These are phyloP conservation scores for human (Homo sapiens) DNA, from an alignment of 2,113 vertebrate species.

Conservation along the genomic window DNA sequence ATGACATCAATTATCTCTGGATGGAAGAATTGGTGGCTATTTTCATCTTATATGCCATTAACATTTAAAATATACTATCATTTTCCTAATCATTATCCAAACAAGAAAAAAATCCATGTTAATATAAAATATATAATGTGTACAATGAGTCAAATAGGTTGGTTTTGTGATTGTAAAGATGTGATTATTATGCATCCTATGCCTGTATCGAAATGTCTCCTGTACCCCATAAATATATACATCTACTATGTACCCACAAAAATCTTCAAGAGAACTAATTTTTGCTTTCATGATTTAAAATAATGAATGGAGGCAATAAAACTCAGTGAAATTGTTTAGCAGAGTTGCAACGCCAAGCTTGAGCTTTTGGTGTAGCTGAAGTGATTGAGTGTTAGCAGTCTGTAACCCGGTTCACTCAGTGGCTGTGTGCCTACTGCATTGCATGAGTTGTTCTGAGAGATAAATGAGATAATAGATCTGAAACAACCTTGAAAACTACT, in stretches of 20 bases:
- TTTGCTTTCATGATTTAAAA: background rate
- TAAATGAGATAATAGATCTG: background rate
- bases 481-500: constrained; percentile 54
- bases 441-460: constrained; percentile 35
- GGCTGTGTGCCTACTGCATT: background rate
- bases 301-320: background rate
- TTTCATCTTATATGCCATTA: background rate
- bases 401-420: background rate
- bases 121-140: background rate
- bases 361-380: background rate
- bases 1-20: background rate
- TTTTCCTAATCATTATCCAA: constrained; percentile 10
- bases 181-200: no score
- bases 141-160: background rate
- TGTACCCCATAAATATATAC: no score
- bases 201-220: no score
- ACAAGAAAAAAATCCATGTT: background rate
- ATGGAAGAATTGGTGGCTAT: background rate
- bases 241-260: no score
- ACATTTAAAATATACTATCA: background rate
- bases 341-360: background rate
- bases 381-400: background rate
- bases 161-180: background rate
- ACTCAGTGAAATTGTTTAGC: background rate
- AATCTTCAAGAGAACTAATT: background rate